These are phyloP conservation scores for Trachymyrmex cornetzi DNA, from an alignment of 1,140 invertebrate species.

Conservation along the genomic window DNA sequence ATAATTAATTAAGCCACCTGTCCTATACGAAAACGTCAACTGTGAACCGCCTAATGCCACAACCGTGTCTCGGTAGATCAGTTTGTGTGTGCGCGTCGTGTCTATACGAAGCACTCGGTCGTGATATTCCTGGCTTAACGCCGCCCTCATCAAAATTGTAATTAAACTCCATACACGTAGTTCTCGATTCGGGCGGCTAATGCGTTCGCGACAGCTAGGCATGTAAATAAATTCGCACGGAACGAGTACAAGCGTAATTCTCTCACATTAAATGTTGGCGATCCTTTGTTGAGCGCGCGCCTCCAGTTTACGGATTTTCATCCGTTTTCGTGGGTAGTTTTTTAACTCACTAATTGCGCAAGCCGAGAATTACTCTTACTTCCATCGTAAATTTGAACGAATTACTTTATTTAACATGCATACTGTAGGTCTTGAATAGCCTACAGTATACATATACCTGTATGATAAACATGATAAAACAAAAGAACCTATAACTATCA, in stretches of 20 bases:
- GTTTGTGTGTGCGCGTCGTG: constrained; percentile 20
- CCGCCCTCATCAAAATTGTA: constrained; percentile 60
- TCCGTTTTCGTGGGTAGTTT: constrained; percentile 33
- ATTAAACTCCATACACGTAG: constrained; percentile 63
- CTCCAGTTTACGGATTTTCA: constrained; percentile 43
- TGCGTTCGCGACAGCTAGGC: constrained; percentile 53
- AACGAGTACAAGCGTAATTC: constrained; percentile 56
- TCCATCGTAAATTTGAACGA: constrained; percentile 37
- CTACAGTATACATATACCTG: too few relatives aligned
- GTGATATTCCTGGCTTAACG: constrained; percentile 62
- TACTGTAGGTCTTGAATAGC: not conserved
- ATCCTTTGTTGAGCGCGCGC: constrained; percentile 49
- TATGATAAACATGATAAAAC: not conserved
- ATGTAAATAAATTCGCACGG: constrained; percentile 53
- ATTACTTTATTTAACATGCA: constrained; percentile 53
- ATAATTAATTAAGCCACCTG: constrained; percentile 55
- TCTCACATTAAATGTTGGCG: constrained; percentile 60
- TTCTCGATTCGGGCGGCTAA: constrained; percentile 55
- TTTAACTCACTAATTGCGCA: constrained; percentile 59
- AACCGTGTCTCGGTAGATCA: constrained; percentile 37
- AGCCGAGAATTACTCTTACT: constrained; percentile 50
- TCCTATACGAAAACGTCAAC: not conserved
- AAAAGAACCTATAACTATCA: not conserved
- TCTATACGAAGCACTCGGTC: constrained; percentile 34
- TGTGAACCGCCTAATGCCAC: constrained; percentile 19